Conservation (phyloP, 2,113 vertebrate species). For the Takifugu flavidus region DNA sequence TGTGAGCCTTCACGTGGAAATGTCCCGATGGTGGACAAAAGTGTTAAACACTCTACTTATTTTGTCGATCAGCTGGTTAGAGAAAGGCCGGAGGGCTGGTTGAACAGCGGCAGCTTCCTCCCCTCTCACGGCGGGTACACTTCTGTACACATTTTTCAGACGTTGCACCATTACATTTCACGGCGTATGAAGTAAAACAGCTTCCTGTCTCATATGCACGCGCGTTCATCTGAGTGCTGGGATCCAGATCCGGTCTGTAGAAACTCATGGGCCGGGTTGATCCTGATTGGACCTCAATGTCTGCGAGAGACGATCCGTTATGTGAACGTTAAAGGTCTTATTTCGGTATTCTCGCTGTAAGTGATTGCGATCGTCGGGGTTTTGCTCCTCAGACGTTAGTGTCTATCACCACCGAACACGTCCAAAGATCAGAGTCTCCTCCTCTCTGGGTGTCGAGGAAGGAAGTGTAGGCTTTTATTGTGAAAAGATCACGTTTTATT, state of each 20-base stretch:
- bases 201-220: slow-evolving; percentile 15
- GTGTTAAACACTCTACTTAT: slow-evolving; percentile 12
- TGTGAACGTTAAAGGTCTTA: slow-evolving; percentile 15
- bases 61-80: slow-evolving; percentile 8
- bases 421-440: slow-evolving; percentile 15
- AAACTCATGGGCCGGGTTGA: slow-evolving; percentile 56
- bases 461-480: slow-evolving; percentile 18
- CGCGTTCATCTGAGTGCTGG: slow-evolving; percentile 16
- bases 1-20: slow-evolving; percentile 34
- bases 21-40: slow-evolving; percentile 2
- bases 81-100: neutral
- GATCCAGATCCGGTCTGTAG: slow-evolving; percentile 22
- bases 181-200: slow-evolving; percentile 15
- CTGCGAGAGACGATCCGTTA: slow-evolving; percentile 22
- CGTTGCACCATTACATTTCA: slow-evolving; percentile 23
- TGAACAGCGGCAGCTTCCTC: slow-evolving; percentile 9
- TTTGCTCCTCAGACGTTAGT: slow-evolving; percentile 12
- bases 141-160: slow-evolving; percentile 30
- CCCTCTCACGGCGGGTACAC: slow-evolving; percentile 20
- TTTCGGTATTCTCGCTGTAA: slow-evolving; percentile 1
- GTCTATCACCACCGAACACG: slow-evolving; percentile 15
- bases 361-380: slow-evolving; percentile 10
- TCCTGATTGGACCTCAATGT: slow-evolving; percentile 13
- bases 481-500: slow-evolving; percentile 26
- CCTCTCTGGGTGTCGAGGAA: neutral